These are phyloP conservation scores for Drosophila crucigera DNA, from an alignment of 2,888 invertebrate species.

Conservation along the genomic window DNA sequence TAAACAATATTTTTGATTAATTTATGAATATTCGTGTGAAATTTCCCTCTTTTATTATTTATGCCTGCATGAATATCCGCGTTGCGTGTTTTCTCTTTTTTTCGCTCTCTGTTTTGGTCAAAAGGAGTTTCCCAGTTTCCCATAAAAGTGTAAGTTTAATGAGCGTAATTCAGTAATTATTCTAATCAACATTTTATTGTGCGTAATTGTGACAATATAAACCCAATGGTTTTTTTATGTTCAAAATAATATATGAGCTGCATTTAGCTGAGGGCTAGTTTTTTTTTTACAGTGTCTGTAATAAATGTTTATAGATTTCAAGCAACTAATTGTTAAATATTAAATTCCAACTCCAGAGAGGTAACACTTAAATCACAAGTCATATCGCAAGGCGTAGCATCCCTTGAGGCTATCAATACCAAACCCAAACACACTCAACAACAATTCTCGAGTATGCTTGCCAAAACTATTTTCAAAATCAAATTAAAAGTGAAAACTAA, in stretches of 20 bases:
- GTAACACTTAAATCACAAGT: slow-evolving; percentile 22
- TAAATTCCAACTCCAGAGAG: neutral
- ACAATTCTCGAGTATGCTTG: neutral
- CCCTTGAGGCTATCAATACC: slow-evolving; percentile 24
- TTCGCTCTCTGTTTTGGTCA: neutral
- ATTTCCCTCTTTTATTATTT: slow-evolving; percentile 53
- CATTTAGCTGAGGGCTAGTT: slow-evolving; percentile 23
- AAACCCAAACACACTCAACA: slow-evolving; percentile 4
- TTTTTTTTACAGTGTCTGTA: neutral
- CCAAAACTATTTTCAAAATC: slow-evolving; percentile 64
- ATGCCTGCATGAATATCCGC: slow-evolving; percentile 53
- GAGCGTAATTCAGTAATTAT: slow-evolving; percentile 63
- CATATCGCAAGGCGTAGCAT: slow-evolving; percentile 19
- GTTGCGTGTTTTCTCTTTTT: slow-evolving; percentile 56
- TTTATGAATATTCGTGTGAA: slow-evolving; percentile 81
- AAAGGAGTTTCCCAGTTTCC: slow-evolving; percentile 31
- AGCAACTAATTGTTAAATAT: neutral
- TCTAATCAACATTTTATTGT: slow-evolving; percentile 64
- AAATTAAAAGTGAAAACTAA: slow-evolving; percentile 69
- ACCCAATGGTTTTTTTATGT: slow-evolving; percentile 30
- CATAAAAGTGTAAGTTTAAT: slow-evolving; percentile 69
- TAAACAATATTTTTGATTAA: slow-evolving; percentile 81
- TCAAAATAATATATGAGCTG: slow-evolving; percentile 44
- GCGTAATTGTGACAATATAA: slow-evolving; percentile 55
- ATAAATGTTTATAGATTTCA: neutral